These are phyloP conservation scores for Rhamphomyia laevipes DNA, from an alignment of 2,888 invertebrate species.

Conservation along the genomic window DNA sequence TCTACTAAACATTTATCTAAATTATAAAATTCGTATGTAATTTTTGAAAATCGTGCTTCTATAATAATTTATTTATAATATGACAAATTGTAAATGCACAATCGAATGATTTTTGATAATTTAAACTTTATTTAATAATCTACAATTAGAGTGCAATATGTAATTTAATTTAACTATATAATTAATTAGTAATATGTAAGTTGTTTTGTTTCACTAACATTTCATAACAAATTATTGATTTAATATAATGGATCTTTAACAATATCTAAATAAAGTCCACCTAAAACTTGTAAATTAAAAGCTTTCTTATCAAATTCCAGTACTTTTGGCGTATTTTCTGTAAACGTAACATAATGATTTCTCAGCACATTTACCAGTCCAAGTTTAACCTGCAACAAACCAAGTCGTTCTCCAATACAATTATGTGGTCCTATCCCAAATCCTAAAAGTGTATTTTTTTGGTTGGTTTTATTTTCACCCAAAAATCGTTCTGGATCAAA, in stretches of 20 bases:
- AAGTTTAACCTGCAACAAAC: conserved; percentile 27
- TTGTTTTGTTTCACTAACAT: no score
- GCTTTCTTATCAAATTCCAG: conserved; percentile 27
- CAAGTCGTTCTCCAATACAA: conserved; percentile 24
- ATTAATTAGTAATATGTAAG: no score
- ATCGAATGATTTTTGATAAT: no score
- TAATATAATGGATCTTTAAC: conserved; percentile 22
- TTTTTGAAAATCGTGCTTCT: no score
- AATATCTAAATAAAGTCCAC: conserved; percentile 25
- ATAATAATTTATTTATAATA: no score
- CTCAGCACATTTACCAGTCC: conserved; percentile 30
- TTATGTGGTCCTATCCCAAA: neutral
- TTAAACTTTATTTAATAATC: no score
- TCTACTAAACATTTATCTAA: no score
- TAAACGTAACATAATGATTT: conserved; percentile 26
- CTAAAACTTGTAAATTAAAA: conserved; percentile 23
- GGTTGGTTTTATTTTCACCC: neutral
- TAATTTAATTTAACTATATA: no score
- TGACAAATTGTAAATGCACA: no score
- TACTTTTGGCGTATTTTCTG: conserved; percentile 19
- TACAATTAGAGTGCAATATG: no score
- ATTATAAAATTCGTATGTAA: no score
- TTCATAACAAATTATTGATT: no score
- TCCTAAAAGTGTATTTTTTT: neutral
- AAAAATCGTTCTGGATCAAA: neutral